Percentiles rank a stretch among this genome's conserved stretches.
These are phyloP conservation scores for Drosophila macrothrix DNA, from an alignment of 2,888 invertebrate genomes.

Conservation along the genomic window DNA sequence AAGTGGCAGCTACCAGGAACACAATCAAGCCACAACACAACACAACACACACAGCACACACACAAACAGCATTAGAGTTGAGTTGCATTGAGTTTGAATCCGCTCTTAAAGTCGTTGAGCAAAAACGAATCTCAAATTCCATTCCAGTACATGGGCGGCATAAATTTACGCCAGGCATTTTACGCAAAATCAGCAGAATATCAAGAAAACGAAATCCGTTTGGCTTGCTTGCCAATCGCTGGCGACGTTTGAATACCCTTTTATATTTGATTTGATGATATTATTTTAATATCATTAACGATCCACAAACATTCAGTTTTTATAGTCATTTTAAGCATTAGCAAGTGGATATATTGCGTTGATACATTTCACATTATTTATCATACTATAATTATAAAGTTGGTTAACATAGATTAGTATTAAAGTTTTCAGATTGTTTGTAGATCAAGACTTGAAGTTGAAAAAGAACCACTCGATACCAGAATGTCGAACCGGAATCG, in stretches of 20 bases:
- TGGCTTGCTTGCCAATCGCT: neutral
- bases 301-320: neutral
- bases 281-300: neutral
- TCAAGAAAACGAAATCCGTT: constrained; percentile 30
- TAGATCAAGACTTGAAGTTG: too few relatives aligned
- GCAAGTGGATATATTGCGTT: too few relatives aligned
- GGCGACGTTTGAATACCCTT: constrained; percentile 29
- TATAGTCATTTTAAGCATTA: neutral
- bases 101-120: constrained; percentile 49
- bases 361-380: neutral
- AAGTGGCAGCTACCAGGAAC: constrained; percentile 58
- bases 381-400: neutral
- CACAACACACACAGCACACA: neutral
- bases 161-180: constrained; percentile 68
- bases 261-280: too few relatives aligned
- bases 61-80: constrained; percentile 43
- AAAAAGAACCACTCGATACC: too few relatives aligned
- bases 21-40: constrained; percentile 20
- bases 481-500: neutral
- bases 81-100: constrained; percentile 47
- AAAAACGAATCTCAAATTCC: constrained; percentile 71
- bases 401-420: neutral
- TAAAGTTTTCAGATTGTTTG: neutral
- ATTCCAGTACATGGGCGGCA: constrained; percentile 73
- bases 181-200: constrained; percentile 77